Evolutionary conservation across 64 coral and sea anemone genomes (phyloP).

Genomic region (Dendrophyllia cribrosa): DNA sequence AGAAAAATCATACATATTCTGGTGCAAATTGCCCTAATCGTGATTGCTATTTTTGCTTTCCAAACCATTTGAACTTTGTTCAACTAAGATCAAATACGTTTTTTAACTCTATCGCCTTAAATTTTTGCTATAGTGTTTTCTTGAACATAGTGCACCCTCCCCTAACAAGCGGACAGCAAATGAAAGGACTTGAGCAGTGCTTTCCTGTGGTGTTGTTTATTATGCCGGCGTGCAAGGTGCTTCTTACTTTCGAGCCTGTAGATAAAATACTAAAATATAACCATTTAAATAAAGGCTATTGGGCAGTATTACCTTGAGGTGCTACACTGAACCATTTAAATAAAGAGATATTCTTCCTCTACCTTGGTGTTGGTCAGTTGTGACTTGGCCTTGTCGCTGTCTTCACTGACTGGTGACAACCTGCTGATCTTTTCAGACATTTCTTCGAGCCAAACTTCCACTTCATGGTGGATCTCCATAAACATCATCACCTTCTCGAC

Average conservation of each 20-base stretch:
- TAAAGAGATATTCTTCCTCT: background rate
- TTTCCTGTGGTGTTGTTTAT: background rate
- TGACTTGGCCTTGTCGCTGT: constrained; percentile 80
- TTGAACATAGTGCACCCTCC: too few relatives aligned
- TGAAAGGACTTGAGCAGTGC: background rate
- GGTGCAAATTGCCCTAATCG: too few relatives aligned
- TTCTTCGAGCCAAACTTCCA: constrained; percentile 76
- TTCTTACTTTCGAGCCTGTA: background rate
- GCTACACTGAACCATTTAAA: too few relatives aligned
- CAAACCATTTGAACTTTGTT: too few relatives aligned
- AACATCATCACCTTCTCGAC: constrained; percentile 77
- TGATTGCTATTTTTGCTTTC: too few relatives aligned
- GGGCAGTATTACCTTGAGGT: too few relatives aligned
- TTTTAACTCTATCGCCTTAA: too few relatives aligned
- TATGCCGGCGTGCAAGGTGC: background rate
- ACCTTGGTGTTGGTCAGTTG: constrained; percentile 77
- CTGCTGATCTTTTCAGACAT: constrained; percentile 70
- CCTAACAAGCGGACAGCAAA: too few relatives aligned
- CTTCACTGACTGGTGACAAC: constrained; percentile 69
- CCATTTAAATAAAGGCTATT: background rate
- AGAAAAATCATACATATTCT: too few relatives aligned
- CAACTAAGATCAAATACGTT: too few relatives aligned
- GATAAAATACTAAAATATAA: background rate
- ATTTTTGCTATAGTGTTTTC: too few relatives aligned
- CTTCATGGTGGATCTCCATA: constrained; percentile 65